Conservation (phyloP, 2,888 invertebrate species). For the Plebejus melissa region DNA sequence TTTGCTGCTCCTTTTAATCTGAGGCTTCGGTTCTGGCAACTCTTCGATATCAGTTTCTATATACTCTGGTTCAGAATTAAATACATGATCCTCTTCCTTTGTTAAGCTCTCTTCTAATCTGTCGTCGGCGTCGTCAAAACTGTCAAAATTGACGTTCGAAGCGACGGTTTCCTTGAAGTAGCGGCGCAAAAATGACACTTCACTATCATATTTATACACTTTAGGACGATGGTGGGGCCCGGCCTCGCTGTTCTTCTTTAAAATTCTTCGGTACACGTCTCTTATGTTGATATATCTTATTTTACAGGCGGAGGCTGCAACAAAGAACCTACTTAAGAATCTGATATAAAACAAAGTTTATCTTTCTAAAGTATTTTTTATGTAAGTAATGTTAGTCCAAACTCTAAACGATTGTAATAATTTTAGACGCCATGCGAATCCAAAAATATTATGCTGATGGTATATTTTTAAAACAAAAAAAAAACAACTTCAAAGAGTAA, state of each 20-base stretch:
- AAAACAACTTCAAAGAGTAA: too few relatives aligned
- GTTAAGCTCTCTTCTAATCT: conserved; percentile 22
- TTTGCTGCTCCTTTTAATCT: conserved; percentile 41
- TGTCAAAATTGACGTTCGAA: conserved; percentile 42
- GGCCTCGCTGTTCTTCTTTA: conserved; percentile 48
- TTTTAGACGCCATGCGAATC: too few relatives aligned
- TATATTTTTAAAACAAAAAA: too few relatives aligned
- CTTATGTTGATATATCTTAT: conserved; percentile 70
- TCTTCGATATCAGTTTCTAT: conserved; percentile 48
- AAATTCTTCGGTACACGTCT: conserved; percentile 63
- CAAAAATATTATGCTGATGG: too few relatives aligned
- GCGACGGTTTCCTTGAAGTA: conserved; percentile 58
- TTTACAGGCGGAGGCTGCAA: conserved; percentile 66
- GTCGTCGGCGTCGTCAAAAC: conserved; percentile 42
- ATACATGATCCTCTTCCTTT: neutral
- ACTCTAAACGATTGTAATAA: too few relatives aligned
- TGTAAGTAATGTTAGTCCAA: too few relatives aligned
- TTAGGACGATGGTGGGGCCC: conserved; percentile 41
- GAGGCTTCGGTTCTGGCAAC: conserved; percentile 41
- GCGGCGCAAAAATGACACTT: conserved; percentile 58
- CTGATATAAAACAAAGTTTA: neutral
- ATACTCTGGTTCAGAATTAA: conserved; percentile 32
- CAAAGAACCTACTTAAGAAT: conserved; percentile 21
- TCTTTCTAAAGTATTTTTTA: too few relatives aligned
- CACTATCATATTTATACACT: conserved; percentile 62